These are phyloP conservation scores for Leucoraja ocellata DNA, from an alignment of 2,797 vertebrate species.

Conservation along the genomic window DNA sequence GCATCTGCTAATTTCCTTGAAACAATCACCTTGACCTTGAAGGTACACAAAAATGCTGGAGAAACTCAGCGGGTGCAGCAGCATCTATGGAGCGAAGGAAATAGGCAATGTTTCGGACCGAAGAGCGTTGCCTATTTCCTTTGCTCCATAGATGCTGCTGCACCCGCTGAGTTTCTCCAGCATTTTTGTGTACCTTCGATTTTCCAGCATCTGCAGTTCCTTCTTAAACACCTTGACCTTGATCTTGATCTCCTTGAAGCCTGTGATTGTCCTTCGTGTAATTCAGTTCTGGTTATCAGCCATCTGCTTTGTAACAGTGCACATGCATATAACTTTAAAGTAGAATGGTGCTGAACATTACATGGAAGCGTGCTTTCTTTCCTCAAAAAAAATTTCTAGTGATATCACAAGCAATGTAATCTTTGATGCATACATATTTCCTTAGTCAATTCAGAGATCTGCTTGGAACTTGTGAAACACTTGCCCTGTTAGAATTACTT, in stretches of 20 bases:
- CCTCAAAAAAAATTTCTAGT: background rate
- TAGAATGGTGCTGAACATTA: background rate
- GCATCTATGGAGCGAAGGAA: no score
- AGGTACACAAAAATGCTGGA: no score
- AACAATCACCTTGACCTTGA: background rate
- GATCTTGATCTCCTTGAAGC: background rate
- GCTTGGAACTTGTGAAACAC: background rate
- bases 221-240: background rate
- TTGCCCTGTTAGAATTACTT: background rate
- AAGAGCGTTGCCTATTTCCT: no score
- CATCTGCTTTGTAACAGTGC: background rate
- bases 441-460: background rate
- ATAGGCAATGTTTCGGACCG: no score
- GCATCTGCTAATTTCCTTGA: background rate
- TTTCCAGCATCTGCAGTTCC: no score
- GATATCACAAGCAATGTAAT: no score
- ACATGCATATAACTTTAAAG: background rate
- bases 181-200: no score
- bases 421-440: background rate
- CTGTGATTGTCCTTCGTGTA: background rate
- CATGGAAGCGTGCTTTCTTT: background rate
- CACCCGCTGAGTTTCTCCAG: no score
- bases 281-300: background rate
- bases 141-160: no score
- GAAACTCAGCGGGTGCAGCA: no score